phyloP scores from a whole-genome alignment of 2,888 invertebrate genomes.

The Scaptomyza flava region DNA sequence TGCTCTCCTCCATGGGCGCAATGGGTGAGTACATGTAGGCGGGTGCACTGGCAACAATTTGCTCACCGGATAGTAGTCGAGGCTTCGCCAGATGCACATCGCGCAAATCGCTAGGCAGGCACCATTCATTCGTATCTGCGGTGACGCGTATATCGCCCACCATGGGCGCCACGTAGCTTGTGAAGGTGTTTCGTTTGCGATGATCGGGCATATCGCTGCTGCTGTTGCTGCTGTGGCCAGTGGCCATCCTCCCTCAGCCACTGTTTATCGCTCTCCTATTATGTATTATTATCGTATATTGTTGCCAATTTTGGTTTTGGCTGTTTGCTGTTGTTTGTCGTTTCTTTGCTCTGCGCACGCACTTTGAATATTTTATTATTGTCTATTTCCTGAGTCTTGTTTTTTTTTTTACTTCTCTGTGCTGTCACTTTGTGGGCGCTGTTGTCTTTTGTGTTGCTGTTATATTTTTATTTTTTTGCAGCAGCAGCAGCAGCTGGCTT shows the following conservation, averaged over 20 bases:
- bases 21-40: conserved; percentile 92
- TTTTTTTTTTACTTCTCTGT: background rate
- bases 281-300: conserved; percentile 3
- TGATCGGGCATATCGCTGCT: conserved; percentile 66
- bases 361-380: conserved; percentile 70
- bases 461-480: conserved; percentile 12
- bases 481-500: conserved; percentile 19
- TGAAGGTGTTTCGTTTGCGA: conserved; percentile 80
- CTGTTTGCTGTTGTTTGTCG: conserved; percentile 14
- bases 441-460: conserved; percentile 4
- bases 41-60: conserved; percentile 92
- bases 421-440: conserved; percentile 24
- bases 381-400: conserved; percentile 59
- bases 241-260: conserved; percentile 52
- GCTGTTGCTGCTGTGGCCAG: conserved; percentile 37
- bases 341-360: conserved; percentile 37
- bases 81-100: conserved; percentile 78
- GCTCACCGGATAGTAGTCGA: conserved; percentile 86
- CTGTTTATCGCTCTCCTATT: conserved; percentile 13
- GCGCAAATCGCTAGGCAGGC: conserved; percentile 76
- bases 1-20: conserved; percentile 84
- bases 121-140: conserved; percentile 77
- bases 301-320: conserved; percentile 12
- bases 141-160: conserved; percentile 69
- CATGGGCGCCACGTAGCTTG: conserved; percentile 81